These are phyloP conservation scores for Sporophila hypoxantha DNA, from an alignment of 2,113 vertebrate genomes.

Conservation along the genomic window DNA sequence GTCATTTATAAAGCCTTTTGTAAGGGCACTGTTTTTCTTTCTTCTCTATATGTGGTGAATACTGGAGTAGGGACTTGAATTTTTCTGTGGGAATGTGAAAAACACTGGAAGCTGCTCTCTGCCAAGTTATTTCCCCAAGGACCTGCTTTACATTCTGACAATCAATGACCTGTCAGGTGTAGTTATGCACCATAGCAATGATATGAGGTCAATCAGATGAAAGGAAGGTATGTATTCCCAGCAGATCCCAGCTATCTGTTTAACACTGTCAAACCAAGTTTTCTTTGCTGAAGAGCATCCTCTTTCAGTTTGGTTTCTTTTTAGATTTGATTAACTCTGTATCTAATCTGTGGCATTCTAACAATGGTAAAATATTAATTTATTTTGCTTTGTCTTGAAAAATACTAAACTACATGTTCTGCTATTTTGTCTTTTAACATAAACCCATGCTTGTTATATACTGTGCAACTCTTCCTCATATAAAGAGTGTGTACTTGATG, in stretches of 20 bases:
- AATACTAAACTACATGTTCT: not conserved
- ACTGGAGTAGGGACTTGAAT: not conserved
- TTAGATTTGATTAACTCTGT: not conserved
- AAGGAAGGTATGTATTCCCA: constrained; percentile 36
- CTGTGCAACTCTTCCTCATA: not conserved
- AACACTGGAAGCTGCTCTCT: not conserved
- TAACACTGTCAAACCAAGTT: constrained; percentile 20
- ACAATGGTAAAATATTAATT: not conserved
- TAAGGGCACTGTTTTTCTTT: not conserved
- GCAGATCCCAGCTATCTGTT: constrained; percentile 6
- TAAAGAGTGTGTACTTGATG: not conserved
- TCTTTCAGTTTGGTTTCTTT: not conserved
- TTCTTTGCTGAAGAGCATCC: not conserved
- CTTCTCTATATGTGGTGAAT: not conserved
- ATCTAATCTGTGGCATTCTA: not conserved
- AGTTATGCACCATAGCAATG: constrained; percentile 18
- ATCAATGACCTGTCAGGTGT: constrained; percentile 43
- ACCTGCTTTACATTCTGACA: not conserved
- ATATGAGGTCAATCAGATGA: constrained; percentile 38
- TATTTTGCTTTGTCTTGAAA: not conserved
- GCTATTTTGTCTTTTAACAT: not conserved
- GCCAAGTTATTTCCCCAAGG: constrained; percentile 21
- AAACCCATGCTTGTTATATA: not conserved
- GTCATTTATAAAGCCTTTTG: not conserved
- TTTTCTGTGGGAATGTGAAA: constrained; percentile 20